Percentiles rank a stretch among this genome's conserved stretches.
Conservation (phyloP, 2,888 invertebrate species). For the Mystacides longicornis region DNA sequence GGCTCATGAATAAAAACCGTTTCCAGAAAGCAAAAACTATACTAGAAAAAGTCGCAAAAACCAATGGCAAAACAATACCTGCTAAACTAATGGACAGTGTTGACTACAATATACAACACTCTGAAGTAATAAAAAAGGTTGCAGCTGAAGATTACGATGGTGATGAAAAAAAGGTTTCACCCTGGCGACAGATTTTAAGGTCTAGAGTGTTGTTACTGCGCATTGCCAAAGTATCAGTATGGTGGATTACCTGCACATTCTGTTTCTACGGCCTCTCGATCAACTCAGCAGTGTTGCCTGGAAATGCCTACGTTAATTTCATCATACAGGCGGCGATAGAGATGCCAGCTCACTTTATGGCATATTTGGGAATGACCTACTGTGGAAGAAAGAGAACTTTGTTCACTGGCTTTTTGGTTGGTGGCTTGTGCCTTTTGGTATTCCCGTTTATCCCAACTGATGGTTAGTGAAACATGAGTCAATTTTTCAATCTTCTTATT, state of each 20-base stretch:
- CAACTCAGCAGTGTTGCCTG: slow-evolving; percentile 66
- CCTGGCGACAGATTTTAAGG: slow-evolving; percentile 42
- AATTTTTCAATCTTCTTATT: no score
- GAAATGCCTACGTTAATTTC: slow-evolving; percentile 72
- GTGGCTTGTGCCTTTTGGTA: slow-evolving; percentile 54
- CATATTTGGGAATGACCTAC: slow-evolving; percentile 54
- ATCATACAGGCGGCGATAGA: slow-evolving; percentile 58
- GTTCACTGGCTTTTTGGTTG: slow-evolving; percentile 54
- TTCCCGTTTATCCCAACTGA: slow-evolving; percentile 50
- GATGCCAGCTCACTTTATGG: slow-evolving; percentile 63
- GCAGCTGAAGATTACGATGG: slow-evolving; percentile 19
- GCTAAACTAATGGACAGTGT: slow-evolving; percentile 40
- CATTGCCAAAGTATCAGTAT: slow-evolving; percentile 58
- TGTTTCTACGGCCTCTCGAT: slow-evolving; percentile 75
- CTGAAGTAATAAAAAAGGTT: slow-evolving; percentile 32
- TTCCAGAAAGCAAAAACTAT: slow-evolving; percentile 56
- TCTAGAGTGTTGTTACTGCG: slow-evolving; percentile 51
- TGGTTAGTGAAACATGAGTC: no score
- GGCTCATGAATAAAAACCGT: slow-evolving; percentile 63
- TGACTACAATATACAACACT: slow-evolving; percentile 18
- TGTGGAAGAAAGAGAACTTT: slow-evolving; percentile 58
- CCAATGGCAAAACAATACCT: slow-evolving; percentile 50
- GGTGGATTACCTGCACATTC: slow-evolving; percentile 74
- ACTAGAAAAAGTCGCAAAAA: slow-evolving; percentile 56
- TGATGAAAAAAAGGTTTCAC: slow-evolving; percentile 28